These are phyloP conservation scores for Micronycteris hirsuta DNA, from an alignment of 2,113 vertebrate genomes.

Conservation along the genomic window DNA sequence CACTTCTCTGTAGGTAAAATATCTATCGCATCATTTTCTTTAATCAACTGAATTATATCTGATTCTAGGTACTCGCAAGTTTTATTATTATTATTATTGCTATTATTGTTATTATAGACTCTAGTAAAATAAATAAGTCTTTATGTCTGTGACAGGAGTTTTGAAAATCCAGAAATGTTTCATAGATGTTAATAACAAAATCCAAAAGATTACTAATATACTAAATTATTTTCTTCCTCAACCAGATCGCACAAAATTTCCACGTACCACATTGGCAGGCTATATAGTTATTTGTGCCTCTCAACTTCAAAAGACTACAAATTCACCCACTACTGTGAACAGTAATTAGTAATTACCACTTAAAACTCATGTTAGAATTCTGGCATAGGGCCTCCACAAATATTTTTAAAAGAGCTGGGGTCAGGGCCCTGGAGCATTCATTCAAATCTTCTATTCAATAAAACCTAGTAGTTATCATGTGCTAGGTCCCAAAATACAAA, in stretches of 20 bases:
- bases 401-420: not conserved
- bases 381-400: not conserved
- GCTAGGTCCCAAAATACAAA: not conserved
- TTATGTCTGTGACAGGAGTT: not conserved
- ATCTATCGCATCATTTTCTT: not conserved
- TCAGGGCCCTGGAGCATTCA: not conserved
- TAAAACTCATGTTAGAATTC: not conserved
- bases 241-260: not conserved
- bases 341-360: slow-evolving; percentile 15
- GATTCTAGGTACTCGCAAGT: not conserved
- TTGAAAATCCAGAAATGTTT: not conserved
- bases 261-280: not conserved
- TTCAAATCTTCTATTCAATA: not conserved
- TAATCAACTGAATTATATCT: not conserved
- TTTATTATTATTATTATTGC: not conserved
- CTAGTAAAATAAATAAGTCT: not conserved
- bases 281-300: not conserved
- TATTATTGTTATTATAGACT: not conserved
- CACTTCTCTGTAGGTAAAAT: not conserved
- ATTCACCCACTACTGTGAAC: not conserved
- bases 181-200: slow-evolving; percentile 7
- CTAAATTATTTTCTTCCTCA: slow-evolving; percentile 2
- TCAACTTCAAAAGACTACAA: not conserved
- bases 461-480: not conserved
- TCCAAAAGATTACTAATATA: not conserved